Percentiles rank a stretch among this genome's conserved stretches.
Evolutionary conservation across 2,797 vertebrate species (phyloP).

Genomic region (Distichodus sexfasciatus): DNA sequence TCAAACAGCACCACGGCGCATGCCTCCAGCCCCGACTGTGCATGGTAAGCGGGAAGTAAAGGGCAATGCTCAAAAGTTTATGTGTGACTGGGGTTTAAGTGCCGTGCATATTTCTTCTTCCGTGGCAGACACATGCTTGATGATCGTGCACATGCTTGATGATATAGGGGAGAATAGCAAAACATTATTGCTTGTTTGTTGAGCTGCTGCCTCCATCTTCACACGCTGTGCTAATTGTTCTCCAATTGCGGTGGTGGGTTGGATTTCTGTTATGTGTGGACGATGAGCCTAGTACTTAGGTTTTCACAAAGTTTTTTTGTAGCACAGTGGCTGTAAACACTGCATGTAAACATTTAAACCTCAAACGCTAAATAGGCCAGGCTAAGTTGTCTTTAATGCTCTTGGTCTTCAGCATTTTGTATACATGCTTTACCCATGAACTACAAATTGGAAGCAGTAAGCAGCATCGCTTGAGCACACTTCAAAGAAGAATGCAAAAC

Average conservation of each 20-base stretch:
- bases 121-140: not conserved
- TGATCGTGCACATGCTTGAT: not conserved
- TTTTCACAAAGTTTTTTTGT: not conserved
- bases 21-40: not conserved
- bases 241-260: not conserved
- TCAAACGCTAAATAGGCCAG: not conserved
- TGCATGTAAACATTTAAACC: constrained; percentile 27
- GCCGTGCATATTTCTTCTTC: not conserved
- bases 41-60: not conserved
- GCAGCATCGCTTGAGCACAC: constrained; percentile 22
- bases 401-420: constrained; percentile 18
- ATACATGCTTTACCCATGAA: constrained; percentile 45
- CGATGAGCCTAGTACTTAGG: not conserved
- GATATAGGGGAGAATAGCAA: not conserved
- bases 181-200: not conserved
- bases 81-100: not conserved
- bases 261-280: not conserved
- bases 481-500: constrained; percentile 45
- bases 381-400: constrained; percentile 16
- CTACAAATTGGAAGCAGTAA: constrained; percentile 60
- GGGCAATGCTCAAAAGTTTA: not conserved
- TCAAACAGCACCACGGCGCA: constrained; percentile 10
- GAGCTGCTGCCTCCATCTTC: not conserved
- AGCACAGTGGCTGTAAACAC: constrained; percentile 31
- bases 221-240: not conserved